phyloP scores from a whole-genome alignment of 2,888 invertebrate species.

The Seira ritae region DNA sequence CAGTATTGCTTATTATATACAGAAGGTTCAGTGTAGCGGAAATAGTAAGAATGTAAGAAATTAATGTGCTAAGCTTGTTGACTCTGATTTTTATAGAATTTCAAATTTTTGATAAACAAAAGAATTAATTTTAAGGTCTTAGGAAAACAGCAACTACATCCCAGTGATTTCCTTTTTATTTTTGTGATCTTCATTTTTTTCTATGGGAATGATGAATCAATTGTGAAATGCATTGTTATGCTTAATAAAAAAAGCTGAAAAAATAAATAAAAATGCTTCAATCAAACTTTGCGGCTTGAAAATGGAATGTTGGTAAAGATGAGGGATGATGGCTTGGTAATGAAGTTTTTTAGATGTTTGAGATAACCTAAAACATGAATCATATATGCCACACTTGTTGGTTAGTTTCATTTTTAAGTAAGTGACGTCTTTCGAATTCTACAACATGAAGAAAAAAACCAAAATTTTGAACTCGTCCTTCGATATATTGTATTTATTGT shows the following conservation, averaged over 20 bases:
- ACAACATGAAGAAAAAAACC: conserved; percentile 30
- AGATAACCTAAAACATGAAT: neutral
- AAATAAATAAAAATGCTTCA: neutral
- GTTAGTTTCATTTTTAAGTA: conserved; percentile 39
- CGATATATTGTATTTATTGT: conserved; percentile 29
- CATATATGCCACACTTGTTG: conserved; percentile 43
- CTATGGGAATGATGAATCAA: neutral
- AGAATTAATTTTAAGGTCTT: neutral
- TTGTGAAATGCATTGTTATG: neutral
- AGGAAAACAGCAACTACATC: neutral
- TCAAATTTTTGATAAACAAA: neutral
- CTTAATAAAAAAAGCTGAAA: neutral
- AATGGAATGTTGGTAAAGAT: neutral
- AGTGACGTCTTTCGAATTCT: conserved; percentile 56
- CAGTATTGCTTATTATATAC: neutral
- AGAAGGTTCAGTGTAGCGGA: neutral
- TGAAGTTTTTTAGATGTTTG: neutral
- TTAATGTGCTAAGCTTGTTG: neutral
- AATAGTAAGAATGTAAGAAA: neutral
- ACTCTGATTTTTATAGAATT: neutral
- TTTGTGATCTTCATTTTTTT: neutral
- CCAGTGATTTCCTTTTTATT: neutral
- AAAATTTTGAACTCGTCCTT: conserved; percentile 58
- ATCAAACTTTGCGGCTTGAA: neutral
- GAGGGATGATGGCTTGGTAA: neutral